Evolutionary conservation across 1,140 invertebrate species (phyloP).

Genomic region (Ridgeia piscesae): DNA sequence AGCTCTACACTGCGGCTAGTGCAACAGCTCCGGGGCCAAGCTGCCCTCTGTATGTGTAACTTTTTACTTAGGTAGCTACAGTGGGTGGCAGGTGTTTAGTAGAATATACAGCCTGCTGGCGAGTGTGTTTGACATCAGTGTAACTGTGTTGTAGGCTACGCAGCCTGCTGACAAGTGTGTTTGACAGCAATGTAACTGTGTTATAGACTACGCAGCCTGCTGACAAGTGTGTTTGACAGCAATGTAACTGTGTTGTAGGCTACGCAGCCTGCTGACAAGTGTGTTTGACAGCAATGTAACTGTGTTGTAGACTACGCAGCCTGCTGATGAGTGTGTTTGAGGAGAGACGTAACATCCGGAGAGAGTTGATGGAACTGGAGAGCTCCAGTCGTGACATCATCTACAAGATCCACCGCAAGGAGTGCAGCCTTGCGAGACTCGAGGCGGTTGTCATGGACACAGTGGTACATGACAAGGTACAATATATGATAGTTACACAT

Average conservation of each 20-base stretch:
- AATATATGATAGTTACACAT: slow-evolving; percentile 19
- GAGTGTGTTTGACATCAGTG: no score
- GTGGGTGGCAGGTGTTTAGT: no score
- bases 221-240: neutral
- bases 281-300: neutral
- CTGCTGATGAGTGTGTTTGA: neutral
- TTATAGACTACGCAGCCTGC: neutral
- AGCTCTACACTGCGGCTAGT: no score
- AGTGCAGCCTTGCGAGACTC: slow-evolving; percentile 39
- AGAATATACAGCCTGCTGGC: no score
- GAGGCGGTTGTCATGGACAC: slow-evolving; percentile 25
- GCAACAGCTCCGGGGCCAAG: no score
- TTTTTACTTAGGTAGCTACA: no score
- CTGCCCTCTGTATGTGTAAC: no score
- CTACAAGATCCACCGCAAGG: slow-evolving; percentile 43
- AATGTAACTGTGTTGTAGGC: neutral
- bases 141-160: no score
- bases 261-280: neutral
- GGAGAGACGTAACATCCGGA: slow-evolving; percentile 31
- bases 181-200: no score
- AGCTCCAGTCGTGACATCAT: slow-evolving; percentile 38
- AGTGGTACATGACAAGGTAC: slow-evolving; percentile 24
- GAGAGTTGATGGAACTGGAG: slow-evolving; percentile 42
- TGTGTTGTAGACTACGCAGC: neutral
- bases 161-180: no score